These are phyloP conservation scores for Thaumatotibia leucotreta DNA, from an alignment of 1,140 invertebrate species.

Conservation along the genomic window DNA sequence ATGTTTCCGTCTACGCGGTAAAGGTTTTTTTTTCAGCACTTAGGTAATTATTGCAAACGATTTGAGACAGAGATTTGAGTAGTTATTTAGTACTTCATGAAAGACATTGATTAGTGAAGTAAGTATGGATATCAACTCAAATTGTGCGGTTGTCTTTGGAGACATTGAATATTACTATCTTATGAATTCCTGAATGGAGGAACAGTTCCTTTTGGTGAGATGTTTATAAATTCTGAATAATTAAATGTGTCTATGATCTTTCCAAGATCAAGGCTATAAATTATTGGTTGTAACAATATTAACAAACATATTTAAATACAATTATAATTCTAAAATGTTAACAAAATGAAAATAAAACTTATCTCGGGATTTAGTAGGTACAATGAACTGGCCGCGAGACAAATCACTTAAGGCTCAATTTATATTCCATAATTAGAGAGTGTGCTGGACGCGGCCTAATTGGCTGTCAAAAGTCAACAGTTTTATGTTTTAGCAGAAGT, in stretches of 20 bases:
- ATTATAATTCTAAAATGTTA: too few relatives aligned
- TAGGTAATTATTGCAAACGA: background rate
- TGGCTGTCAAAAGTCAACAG: conserved; percentile 48
- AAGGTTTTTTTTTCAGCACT: background rate
- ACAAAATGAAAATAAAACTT: background rate
- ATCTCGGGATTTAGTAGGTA: background rate
- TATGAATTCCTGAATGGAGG: background rate
- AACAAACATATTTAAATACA: too few relatives aligned
- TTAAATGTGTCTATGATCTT: too few relatives aligned
- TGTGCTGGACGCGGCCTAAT: conserved; percentile 41
- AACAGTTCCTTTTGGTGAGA: background rate
- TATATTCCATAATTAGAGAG: conserved; percentile 31
- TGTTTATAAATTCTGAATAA: background rate
- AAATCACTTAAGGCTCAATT: conserved; percentile 22
- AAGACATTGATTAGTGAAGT: background rate
- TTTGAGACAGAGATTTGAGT: too few relatives aligned
- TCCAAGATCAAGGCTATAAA: too few relatives aligned
- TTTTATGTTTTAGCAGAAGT: conserved; percentile 23
- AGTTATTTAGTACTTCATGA: too few relatives aligned
- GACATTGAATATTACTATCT: background rate
- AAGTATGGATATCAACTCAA: background rate
- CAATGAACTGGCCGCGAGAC: background rate
- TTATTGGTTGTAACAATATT: too few relatives aligned
- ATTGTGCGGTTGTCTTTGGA: background rate
- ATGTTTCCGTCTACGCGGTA: background rate